These are phyloP conservation scores for Scaptomyza cyrtandrae DNA, from an alignment of 2,888 invertebrate species.

Conservation along the genomic window DNA sequence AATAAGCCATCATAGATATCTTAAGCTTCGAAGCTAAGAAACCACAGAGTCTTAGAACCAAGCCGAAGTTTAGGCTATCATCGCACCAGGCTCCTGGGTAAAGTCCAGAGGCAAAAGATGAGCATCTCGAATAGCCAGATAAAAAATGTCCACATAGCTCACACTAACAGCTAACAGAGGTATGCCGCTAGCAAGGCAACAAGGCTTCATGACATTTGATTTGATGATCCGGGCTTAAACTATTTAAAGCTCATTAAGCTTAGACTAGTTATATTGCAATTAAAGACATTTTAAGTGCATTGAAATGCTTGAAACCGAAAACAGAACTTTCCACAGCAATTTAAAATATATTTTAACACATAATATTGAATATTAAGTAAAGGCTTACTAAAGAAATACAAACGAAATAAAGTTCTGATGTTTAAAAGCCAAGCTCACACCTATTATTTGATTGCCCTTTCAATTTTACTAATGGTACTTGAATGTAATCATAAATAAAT, in stretches of 20 bases:
- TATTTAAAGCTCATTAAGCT: conserved; percentile 8
- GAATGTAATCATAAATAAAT: conserved; percentile 70
- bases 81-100: conserved; percentile 36
- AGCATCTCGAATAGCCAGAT: conserved; percentile 31
- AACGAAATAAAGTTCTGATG: not conserved
- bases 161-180: conserved; percentile 2
- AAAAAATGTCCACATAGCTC: conserved; percentile 8
- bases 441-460: conserved; percentile 10
- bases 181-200: conserved; percentile 7
- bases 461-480: conserved; percentile 64
- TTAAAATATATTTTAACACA: not conserved
- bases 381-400: not conserved
- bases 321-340: not conserved
- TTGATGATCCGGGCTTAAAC: not conserved
- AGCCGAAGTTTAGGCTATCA: conserved; percentile 33
- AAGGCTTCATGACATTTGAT: conserved; percentile 22
- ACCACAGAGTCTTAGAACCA: conserved; percentile 15
- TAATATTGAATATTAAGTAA: not conserved
- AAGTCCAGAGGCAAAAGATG: conserved; percentile 35
- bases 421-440: too few relatives aligned
- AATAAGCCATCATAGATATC: too few relatives aligned
- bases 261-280: not conserved
- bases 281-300: not conserved
- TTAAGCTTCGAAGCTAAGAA: too few relatives aligned
- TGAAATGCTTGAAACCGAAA: conserved; percentile 14